Evolutionary conservation across 2,888 invertebrate species (phyloP), one percentile per base, ranked within the genome.

Genomic region (Aricia artaxerxes): DNA sequence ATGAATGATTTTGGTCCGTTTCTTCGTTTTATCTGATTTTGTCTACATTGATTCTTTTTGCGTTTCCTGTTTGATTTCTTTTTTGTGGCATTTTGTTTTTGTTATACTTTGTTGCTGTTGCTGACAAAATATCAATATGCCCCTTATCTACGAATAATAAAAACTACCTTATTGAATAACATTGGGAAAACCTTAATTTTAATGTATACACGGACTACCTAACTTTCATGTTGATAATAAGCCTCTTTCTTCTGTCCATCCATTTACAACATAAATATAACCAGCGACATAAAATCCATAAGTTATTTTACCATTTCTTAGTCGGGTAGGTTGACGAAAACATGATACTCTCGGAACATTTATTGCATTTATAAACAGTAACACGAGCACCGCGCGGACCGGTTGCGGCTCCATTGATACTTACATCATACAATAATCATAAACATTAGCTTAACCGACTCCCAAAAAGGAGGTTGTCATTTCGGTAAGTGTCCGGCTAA

Each of bases 401-500:
- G 69, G 69, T 69, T 38, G 69, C 69, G 69, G 69, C 24, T 9
- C 1, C 69, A 69, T 69, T 69, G 69, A 69, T 69, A 69, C 69
- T 13, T 9, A 69, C 35, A 11, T 69, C 69, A 69, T 69, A 69
- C 35, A 69, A 69, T 69, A 69, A 69, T 69, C 69, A 69, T 69
- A 69, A 69, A 38, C 16, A 69, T 38, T 35, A 38, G 69, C 69
- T 69, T 38, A 57, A 57, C 57, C 57, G 57, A 57, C 57, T 53
- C 13, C 57, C 57, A 16, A 57, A 85, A 91, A 92, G 91, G 87
- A 86, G 87, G 92, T 91, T 91, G 85, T 85, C 84, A 84, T 88
- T 87, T 86, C 87, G 89, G 89, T 88, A 88, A 85, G 84, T 91
- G 92, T 90, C 89, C 87, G 87, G 92, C 92, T 94, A 94, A 93